Conservation (phyloP, 2,797 vertebrate genomes). For the Schizothorax lantsangensis region DNA sequence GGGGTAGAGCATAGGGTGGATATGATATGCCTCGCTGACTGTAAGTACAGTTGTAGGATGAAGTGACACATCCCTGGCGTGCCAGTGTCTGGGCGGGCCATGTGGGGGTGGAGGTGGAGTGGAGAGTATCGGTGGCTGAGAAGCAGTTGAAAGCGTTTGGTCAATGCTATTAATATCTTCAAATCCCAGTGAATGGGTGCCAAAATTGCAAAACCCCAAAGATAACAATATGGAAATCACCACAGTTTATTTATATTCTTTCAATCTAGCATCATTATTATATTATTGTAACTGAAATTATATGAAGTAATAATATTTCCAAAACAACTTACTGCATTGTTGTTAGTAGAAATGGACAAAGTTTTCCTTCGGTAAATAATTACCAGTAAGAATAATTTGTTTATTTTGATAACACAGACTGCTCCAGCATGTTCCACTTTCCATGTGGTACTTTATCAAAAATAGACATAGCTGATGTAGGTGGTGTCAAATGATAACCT, state of each 20-base stretch:
- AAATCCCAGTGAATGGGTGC: not conserved
- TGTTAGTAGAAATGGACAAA: not conserved
- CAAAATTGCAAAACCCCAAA: not conserved
- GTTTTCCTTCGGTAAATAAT: not conserved
- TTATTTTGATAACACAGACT: not conserved
- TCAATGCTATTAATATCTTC: constrained; percentile 13
- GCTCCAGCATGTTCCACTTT: not conserved
- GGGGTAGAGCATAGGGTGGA: constrained; percentile 48
- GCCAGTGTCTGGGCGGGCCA: constrained; percentile 56
- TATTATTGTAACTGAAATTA: not conserved
- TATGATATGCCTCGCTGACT: constrained; percentile 57
- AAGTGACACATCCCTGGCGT: constrained; percentile 51
- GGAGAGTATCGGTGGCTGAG: constrained; percentile 53
- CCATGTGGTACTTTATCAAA: not conserved
- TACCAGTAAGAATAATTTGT: not conserved
- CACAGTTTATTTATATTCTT: not conserved
- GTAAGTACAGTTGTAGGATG: constrained; percentile 54
- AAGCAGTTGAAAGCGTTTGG: constrained; percentile 46
- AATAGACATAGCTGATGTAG: not conserved
- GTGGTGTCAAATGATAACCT: not conserved
- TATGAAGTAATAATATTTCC: not conserved
- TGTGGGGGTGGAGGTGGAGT: constrained; percentile 20
- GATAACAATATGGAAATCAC: not conserved
- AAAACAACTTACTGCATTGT: not conserved
- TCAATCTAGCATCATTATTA: not conserved